phyloP scores from a whole-genome alignment of 92 coral and sea anemone species.

The Porites lobata region DNA sequence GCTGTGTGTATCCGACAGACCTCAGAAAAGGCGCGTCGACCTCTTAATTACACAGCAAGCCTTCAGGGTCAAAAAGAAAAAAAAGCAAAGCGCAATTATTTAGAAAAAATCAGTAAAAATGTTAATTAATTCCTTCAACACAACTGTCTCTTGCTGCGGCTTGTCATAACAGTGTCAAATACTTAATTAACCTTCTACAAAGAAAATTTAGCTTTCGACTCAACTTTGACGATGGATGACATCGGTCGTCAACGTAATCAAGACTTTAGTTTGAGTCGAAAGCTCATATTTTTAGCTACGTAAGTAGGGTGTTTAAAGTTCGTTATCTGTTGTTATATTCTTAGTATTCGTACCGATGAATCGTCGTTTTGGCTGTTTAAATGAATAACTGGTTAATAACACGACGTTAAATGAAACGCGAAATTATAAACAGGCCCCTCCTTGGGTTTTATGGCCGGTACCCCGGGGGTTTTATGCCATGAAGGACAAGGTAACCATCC shows the following conservation, averaged over 20 bases:
- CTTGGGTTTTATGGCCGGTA: background rate
- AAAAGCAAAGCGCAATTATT: slow-evolving; percentile 22
- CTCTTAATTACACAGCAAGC: slow-evolving; percentile 21
- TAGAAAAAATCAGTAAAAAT: slow-evolving; percentile 21
- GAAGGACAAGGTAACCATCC: slow-evolving; percentile 2
- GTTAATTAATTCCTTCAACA: slow-evolving; percentile 16
- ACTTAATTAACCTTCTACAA: slow-evolving; percentile 22
- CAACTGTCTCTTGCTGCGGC: slow-evolving; percentile 8
- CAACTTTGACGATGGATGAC: too few species aligned
- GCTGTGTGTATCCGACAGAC: background rate
- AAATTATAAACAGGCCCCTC: background rate
- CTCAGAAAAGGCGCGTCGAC: slow-evolving; percentile 4
- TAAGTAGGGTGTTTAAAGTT: too few species aligned
- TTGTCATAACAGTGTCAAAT: slow-evolving; percentile 25
- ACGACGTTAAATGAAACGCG: background rate
- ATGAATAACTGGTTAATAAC: background rate
- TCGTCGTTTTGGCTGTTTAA: background rate
- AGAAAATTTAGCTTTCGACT: too few species aligned
- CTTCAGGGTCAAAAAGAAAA: slow-evolving; percentile 10
- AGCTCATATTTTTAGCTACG: too few species aligned
- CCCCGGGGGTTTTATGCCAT: background rate
- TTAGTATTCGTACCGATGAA: too few species aligned
- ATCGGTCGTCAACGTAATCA: too few species aligned
- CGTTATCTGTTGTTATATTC: too few species aligned
- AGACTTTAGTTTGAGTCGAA: too few species aligned